Evolutionary conservation across 2,113 vertebrate species (phyloP).

Genomic region (Nyctereutes procyonoides): DNA sequence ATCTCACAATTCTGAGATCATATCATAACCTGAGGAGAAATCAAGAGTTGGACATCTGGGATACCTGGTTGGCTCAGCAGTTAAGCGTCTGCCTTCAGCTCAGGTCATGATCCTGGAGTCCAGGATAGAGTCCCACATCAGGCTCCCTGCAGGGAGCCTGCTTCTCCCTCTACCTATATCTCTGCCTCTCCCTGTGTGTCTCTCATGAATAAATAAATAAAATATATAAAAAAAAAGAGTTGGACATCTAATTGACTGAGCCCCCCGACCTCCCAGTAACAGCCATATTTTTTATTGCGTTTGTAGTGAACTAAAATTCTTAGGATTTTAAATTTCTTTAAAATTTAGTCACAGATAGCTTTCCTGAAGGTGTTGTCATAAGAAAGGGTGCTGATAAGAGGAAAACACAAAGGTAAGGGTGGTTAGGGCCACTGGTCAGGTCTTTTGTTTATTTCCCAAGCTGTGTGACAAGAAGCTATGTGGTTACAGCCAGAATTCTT

Average conservation of each 20-base stretch:
- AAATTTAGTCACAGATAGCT: neutral
- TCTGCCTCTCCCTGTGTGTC: too few species aligned
- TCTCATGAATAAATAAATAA: too few species aligned
- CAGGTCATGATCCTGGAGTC: too few species aligned
- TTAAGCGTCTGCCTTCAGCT: too few species aligned
- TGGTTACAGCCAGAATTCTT: neutral
- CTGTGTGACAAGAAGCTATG: neutral
- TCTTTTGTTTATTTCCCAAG: neutral
- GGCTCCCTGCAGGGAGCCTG: neutral
- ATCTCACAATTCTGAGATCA: neutral
- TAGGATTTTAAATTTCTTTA: slow-evolving; percentile 28
- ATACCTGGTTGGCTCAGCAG: too few species aligned
- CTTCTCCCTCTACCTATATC: too few species aligned
- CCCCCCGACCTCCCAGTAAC: neutral
- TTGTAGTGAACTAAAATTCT: neutral
- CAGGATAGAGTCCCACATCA: neutral
- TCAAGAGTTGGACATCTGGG: neutral
- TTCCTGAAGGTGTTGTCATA: neutral
- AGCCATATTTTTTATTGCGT: neutral
- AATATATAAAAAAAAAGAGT: too few species aligned
- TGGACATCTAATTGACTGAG: neutral
- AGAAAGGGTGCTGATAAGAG: neutral
- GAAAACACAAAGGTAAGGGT: neutral
- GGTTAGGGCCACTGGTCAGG: neutral
- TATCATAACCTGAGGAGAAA: neutral